Evolutionary conservation across 2,888 invertebrate genomes (phyloP).

Genomic region (Acleris laterana): DNA sequence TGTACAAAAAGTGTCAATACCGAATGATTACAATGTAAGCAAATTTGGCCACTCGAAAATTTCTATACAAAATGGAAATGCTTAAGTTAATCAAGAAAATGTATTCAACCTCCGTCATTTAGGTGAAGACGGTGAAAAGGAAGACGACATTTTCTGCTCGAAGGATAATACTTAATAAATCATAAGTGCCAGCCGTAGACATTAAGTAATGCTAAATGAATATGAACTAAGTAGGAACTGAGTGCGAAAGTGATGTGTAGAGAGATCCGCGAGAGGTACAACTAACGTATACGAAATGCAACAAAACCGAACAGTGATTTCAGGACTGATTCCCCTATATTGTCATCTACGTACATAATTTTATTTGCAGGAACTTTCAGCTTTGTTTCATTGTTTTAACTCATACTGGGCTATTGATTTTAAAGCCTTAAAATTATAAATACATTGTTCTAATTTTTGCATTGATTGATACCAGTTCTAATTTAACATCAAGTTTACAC

Average conservation of each 20-base stretch:
- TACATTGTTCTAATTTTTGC: constrained; percentile 34
- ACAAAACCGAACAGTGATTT: constrained; percentile 53
- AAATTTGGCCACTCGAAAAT: constrained; percentile 76
- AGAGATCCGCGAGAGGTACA: constrained; percentile 69
- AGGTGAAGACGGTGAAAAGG: constrained; percentile 54
- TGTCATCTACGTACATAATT: constrained; percentile 38
- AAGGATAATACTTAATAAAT: constrained; percentile 43
- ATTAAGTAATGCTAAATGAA: constrained; percentile 71
- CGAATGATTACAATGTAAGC: constrained; percentile 57
- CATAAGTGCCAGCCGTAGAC: constrained; percentile 50
- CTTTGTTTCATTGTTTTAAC: constrained; percentile 40
- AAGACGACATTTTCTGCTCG: constrained; percentile 69
- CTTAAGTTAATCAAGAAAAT: constrained; percentile 56
- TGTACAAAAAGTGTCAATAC: constrained; percentile 73
- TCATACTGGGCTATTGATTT: constrained; percentile 38
- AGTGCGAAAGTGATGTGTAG: constrained; percentile 74
- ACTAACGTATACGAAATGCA: constrained; percentile 74
- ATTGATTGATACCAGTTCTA: constrained; percentile 18
- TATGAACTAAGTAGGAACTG: constrained; percentile 83
- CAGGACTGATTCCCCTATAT: constrained; percentile 27
- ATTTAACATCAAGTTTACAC: constrained; percentile 32
- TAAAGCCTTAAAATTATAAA: constrained; percentile 35
- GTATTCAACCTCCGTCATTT: constrained; percentile 56
- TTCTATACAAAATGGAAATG: constrained; percentile 53
- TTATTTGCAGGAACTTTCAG: constrained; percentile 54